Base-by-base conservation (phyloP, 2,797 vertebrate genomes). In the Betta splendens region DNA sequence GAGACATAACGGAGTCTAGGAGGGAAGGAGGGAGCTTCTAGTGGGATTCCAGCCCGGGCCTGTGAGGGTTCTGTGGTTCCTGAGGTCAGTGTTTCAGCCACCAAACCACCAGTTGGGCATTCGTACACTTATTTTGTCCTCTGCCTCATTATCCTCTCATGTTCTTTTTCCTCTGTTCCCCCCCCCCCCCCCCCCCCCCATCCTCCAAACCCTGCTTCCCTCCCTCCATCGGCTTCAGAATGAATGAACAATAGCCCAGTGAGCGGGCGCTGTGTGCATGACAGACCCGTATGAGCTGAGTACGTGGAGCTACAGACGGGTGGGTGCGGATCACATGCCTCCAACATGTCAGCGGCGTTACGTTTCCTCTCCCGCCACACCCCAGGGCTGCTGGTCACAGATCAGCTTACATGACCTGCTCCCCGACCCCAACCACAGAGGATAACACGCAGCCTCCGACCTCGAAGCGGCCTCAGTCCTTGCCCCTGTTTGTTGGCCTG, bases 181-280 rank as follows among this genome's bases (percentile, higher is more conserved):
- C 28, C 35, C 6, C 13, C 48, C 62, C 48, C 44, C 37, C 33
- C 9, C 22, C 49, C 55, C 53, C 63, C 37, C 69, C 69, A 20
- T 61, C 57, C 57, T 64, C 55, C 45, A 43, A 64, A 56, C 47
- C 42, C 46, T 28, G 22, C 18, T n/a, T 60, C 68, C 60, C 51
- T 77, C 65, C 58, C 58, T 50, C 62, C 23, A 40, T 56, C 28
- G 45, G 40, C 67, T 43, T 59, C 65, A 60, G 59, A 57, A 85
- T 86, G 77, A 86, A 85, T 84, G 79, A 85, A 85, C 85, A 84
- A 84, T 85, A 69, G 81, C 58, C 69, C 17, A 64, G 65, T 78
- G 76, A 83, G 80, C 72, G 32, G 35, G 17, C 21, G 43, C 29
- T 7, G 59, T 67, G 57, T 47, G 63, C 25, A 26, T 32, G 49